Base-by-base conservation (phyloP, 23 tunicate genomes). In the Halocynthia aurantium region DNA sequence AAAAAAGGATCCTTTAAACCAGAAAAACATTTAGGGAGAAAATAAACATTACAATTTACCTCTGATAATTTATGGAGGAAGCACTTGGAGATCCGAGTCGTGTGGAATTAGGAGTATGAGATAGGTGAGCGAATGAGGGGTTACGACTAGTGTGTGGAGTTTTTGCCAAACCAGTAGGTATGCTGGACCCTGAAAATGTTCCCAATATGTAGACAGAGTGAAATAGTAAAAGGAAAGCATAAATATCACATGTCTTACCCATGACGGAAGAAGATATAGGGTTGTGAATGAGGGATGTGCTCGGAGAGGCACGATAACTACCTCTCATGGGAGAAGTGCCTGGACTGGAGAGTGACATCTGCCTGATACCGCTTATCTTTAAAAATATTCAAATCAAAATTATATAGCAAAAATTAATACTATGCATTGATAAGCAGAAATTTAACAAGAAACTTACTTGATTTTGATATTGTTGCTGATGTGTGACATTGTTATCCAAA, bases 101-200 rank as follows among this genome's bases (percentile, higher is more conserved):
- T 60, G 82, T 89, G 10, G 96, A 89, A 80, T 80, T 87, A 8
- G 96, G 96, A 17, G 96, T 89, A 69, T 77, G 74, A 0, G 96
- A 89, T 7, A 89, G 58, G 71, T 89, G 96, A 52, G 88, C 85
- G 7, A 84, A 58, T 7, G 88, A 74, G 12, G 96, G 96, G 54
- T 87, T 87, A 52, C 81, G 62, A 69, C 75, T 86, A 2, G 79
- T 78, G 64, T 83, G 95, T 11, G 96, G 96, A 6, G 96, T 89
- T 80, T 84, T 89, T 6, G 67, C 57, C 51, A 88, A 31, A 9
- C 84, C 95, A 51, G 82, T 17, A 11, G 22, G 72, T 11, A 67
- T 50, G 19, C 31, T 13, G 19, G 72, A n/a, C 21, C 72, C 72
- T 67, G 72, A 13, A 67, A 12, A 12, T 21, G 44, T 31, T 31